Base-by-base conservation (phyloP, 2,113 vertebrate species). In the Tor tambroides region DNA sequence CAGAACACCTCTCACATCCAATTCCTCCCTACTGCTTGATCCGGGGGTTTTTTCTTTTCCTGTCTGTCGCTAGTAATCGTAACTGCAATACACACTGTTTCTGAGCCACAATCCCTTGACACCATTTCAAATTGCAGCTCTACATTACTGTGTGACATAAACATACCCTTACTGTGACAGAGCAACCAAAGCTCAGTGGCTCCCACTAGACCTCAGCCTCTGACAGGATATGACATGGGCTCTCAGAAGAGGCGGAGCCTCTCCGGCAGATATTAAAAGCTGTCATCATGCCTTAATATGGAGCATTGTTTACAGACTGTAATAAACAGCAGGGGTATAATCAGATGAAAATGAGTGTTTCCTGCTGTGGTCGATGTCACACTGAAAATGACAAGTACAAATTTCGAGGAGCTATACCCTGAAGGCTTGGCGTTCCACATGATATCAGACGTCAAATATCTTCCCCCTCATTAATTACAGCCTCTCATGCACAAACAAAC, bases 241-340 rank as follows among this genome's bases (percentile, higher is more conserved):
- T n/a, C 23, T 81, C 51, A 65, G 90, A 85, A 87, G 46, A 76
- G 93, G 94, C 93, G 81, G 91, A 91, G 93, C 93, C 94, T 95
- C 95, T 94, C 94, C 86, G 89, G 92, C 92, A 94, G 95, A 95
- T 95, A 95, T 92, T 93, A 94, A 96, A 95, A 94, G 95, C 91
- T 92, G 96, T 96, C 95, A 95, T 95, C 95, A 96, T 94, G 92
- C 87, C 93, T 95, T 96, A 95, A 96, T 95, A 94, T 90, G 93
- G 93, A 90, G 94, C 95, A 95, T 96, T 95, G 95, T 92, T 92
- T 95, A 93, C 92, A 95, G 95, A 94, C 93, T 94, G 96, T 51
- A 95, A 96, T 96, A 95, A 96, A 95, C 95, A 95, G 95, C 94
- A 84, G 94, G 93, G 92, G 93, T 94, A 95, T 96, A 94, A 96